Percentiles rank a stretch among this genome's conserved stretches.
Evolutionary conservation across 2,113 vertebrate species (phyloP).

Genomic region (Nymphicus hollandicus): DNA sequence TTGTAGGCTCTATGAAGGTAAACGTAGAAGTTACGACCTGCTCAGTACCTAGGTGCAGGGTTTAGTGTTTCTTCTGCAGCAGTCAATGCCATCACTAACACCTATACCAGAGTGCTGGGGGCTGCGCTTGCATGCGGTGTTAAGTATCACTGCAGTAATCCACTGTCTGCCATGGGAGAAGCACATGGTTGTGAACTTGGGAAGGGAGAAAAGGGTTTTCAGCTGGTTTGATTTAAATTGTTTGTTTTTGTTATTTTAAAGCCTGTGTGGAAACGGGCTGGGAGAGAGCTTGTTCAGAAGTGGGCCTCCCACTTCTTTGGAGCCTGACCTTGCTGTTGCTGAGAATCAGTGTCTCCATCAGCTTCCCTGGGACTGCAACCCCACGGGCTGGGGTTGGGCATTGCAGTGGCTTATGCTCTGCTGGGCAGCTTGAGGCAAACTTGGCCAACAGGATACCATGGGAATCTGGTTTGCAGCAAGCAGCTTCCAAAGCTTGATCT

Average conservation of each 20-base stretch:
- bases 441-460: neutral
- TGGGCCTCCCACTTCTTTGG: neutral
- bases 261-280: neutral
- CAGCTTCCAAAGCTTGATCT: neutral
- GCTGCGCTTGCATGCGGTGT: fast-evolving
- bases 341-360: neutral
- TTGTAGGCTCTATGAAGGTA: neutral
- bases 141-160: constrained; percentile 19
- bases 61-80: neutral
- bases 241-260: constrained; percentile 59
- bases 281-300: neutral
- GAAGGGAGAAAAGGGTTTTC: constrained; percentile 42
- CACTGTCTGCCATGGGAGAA: constrained; percentile 13
- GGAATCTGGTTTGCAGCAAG: neutral
- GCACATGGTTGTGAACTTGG: neutral
- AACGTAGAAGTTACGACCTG: neutral
- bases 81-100: constrained; percentile 19
- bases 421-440: neutral
- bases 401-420: neutral
- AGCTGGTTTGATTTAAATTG: constrained; percentile 36
- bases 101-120: neutral
- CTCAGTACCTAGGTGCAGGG: neutral
- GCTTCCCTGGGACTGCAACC: neutral
- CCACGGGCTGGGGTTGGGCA: neutral
- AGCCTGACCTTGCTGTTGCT: neutral